Base-by-base conservation (phyloP, 1,140 invertebrate species). In the Achroia grisella region DNA sequence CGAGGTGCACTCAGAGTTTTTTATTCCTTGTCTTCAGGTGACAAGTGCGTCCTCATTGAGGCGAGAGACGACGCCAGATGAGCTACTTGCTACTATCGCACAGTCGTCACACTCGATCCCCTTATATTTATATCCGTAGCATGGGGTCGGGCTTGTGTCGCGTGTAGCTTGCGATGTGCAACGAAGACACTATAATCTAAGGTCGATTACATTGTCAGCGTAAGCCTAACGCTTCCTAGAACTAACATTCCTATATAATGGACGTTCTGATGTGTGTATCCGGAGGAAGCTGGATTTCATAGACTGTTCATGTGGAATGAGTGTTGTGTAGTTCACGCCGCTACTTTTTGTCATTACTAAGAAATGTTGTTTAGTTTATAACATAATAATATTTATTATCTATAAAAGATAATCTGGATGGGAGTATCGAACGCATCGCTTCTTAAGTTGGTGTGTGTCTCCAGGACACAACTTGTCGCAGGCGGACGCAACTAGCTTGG, bases 381-480 rank as follows among this genome's bases (percentile, higher is more conserved):
- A 17, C 13, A 43, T 73, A 58, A 48, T 84, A 49, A 44, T 44
- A 42, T 8, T 11, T 15, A 5, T 15, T n/a, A 10, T 37, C 34
- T 27, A 10, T 39, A 39, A 39, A 50, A 56, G 56, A 55, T 52
- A 50, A 51, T 47, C 54, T 56, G 53, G 49, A 46, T 44, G 43
- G 48, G 50, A 52, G 52, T 45, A 46, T 67, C n/a, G 12, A 68
- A 72, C 62, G 58, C 62, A 59, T 64, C 65, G 73, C 76, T 77
- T 78, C 70, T 81, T 64, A 82, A 61, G 71, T 60, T 79, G 70
- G 71, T 85, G 52, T 82, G 78, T 85, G 78, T 76, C 86, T 88
- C 85, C 88, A 95, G 94, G 94, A 89, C 94, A 96, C 89, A 95
- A 95, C 89, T 89, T 95, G 90, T 94, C 94, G 62, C 93, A 95